Percentiles rank a stretch among this genome's conserved stretches.
Evolutionary conservation across 2,113 vertebrate species (phyloP).

Genomic region (Elephantulus edwardii): DNA sequence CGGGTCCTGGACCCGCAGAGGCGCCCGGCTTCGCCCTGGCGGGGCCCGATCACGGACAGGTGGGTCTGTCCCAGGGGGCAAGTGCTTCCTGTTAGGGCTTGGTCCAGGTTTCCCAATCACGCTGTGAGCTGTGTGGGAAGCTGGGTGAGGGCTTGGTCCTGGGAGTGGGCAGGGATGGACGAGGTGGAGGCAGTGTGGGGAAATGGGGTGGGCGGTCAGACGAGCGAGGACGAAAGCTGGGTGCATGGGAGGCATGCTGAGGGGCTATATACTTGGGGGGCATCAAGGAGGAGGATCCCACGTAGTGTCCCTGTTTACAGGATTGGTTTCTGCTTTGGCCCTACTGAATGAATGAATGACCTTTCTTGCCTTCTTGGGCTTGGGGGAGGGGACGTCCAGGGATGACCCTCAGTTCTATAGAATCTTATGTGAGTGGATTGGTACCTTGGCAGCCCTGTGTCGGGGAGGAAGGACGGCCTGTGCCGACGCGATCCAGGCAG

Average conservation of each 20-base stretch:
- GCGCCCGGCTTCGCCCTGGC: no score
- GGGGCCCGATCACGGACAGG: not conserved
- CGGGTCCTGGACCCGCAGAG: not conserved
- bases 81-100: slow-evolving; percentile 43
- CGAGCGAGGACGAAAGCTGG: no score
- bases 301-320: no score
- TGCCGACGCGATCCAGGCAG: slow-evolving; percentile 22
- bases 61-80: not conserved
- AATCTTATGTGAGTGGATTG: not conserved
- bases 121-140: not conserved
- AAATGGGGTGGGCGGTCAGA: no score
- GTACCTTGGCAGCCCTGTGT: not conserved
- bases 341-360: slow-evolving; percentile 35
- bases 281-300: no score
- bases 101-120: slow-evolving; percentile 29
- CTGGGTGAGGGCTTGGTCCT: slow-evolving; percentile 5
- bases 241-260: not conserved
- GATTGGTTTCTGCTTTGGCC: not conserved
- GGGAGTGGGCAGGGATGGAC: not conserved
- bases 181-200: not conserved
- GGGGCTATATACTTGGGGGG: not conserved
- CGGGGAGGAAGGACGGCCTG: not conserved
- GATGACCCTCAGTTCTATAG: no score
- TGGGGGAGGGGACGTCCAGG: not conserved
- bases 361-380: not conserved